Evolutionary conservation across 1,140 invertebrate genomes (phyloP).

Genomic region (Bicyclus anynana): DNA sequence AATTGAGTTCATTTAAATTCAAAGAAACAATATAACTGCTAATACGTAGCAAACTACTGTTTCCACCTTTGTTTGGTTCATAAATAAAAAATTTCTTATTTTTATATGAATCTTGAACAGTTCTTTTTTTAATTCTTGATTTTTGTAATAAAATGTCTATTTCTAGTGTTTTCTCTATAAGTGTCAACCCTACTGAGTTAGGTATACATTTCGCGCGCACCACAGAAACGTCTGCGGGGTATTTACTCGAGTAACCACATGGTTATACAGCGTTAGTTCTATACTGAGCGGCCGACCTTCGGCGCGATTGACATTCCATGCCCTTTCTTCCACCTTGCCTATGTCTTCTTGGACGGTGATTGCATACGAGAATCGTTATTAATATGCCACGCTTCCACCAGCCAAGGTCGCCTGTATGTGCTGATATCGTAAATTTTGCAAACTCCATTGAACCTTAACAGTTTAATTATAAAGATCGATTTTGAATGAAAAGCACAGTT

Average conservation of each 20-base stretch:
- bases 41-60: no score
- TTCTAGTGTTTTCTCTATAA: no score
- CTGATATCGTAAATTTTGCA: slow-evolving; percentile 33
- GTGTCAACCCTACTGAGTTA: no score
- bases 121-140: no score
- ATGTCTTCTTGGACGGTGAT: slow-evolving; percentile 66
- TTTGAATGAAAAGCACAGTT: background rate
- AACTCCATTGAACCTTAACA: slow-evolving; percentile 29
- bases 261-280: background rate
- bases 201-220: no score
- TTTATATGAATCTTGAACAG: no score
- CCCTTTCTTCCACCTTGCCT: slow-evolving; percentile 75
- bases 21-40: no score
- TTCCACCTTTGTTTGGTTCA: no score
- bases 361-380: slow-evolving; percentile 69
- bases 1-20: no score
- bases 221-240: slow-evolving; percentile 8
- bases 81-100: no score
- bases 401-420: slow-evolving; percentile 60
- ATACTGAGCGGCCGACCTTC: slow-evolving; percentile 58
- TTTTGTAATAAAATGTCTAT: no score
- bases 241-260: background rate
- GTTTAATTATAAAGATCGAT: slow-evolving; percentile 15
- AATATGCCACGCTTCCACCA: slow-evolving; percentile 64
- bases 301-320: slow-evolving; percentile 63